Conservation (phyloP, 2,113 vertebrate genomes). For the Dipodomys ordii region DNA sequence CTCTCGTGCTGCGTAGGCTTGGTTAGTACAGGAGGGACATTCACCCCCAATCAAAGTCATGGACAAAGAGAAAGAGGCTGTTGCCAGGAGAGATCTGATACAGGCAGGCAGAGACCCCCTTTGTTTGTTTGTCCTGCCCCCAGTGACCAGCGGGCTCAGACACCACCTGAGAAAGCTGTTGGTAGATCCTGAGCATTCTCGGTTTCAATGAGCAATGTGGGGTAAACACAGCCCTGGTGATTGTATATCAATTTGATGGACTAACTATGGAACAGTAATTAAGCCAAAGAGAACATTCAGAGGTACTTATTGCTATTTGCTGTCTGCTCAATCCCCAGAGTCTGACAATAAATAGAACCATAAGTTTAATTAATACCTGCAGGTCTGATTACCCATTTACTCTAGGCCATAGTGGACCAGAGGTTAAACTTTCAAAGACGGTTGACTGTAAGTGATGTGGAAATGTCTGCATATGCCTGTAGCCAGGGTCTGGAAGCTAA, state of each 20-base stretch:
- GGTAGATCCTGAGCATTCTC: conserved; percentile 61
- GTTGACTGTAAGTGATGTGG: conserved; percentile 56
- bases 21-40: not conserved
- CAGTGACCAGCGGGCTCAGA: not conserved
- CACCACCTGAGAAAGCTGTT: conserved; percentile 49
- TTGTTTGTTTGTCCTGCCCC: not conserved
- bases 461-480: not conserved
- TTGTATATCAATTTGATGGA: conserved; percentile 84
- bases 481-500: not conserved
- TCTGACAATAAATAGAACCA: conserved; percentile 88
- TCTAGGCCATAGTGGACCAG: conserved; percentile 78
- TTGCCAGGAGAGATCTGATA: not conserved
- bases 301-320: conserved; percentile 87
- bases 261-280: conserved; percentile 88
- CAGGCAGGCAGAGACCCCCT: not conserved
- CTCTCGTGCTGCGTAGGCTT: not conserved
- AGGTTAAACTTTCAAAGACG: conserved; percentile 77
- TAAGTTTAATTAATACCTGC: conserved; percentile 89
- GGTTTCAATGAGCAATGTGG: conserved; percentile 64
- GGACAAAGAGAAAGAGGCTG: not conserved
- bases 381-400: conserved; percentile 86
- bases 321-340: conserved; percentile 86
- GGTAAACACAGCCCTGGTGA: conserved; percentile 79
- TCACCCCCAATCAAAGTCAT: not conserved
- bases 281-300: conserved; percentile 88